These are phyloP conservation scores for Notospermus geniculatus DNA, from an alignment of 1,140 invertebrate species.

Conservation along the genomic window DNA sequence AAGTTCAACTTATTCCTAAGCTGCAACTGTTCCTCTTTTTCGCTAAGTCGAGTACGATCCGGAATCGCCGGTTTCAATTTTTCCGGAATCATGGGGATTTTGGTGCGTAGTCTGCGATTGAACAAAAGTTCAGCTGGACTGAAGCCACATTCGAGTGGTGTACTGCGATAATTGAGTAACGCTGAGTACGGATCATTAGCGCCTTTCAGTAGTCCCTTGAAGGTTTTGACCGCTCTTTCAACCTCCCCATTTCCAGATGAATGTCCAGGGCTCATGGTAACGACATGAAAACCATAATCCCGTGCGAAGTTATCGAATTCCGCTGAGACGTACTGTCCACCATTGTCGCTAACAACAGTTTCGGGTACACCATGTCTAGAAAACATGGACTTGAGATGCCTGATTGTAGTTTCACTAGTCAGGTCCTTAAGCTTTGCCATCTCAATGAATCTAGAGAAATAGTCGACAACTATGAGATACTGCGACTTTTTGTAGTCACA, in stretches of 20 bases:
- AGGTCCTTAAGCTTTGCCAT: slow-evolving; percentile 10
- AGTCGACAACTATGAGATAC: slow-evolving; percentile 24
- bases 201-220: not conserved
- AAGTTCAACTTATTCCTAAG: too few species aligned
- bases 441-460: slow-evolving; percentile 21
- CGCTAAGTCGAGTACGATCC: too few species aligned
- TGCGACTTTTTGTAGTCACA: slow-evolving; percentile 14
- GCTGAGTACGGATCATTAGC: not conserved
- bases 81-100: not conserved
- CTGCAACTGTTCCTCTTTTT: too few species aligned
- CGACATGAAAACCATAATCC: too few species aligned
- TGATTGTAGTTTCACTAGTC: slow-evolving; percentile 18
- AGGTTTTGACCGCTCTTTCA: not conserved
- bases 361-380: slow-evolving; percentile 28
- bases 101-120: not conserved
- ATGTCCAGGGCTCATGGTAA: not conserved
- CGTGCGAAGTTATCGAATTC: too few species aligned
- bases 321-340: slow-evolving; percentile 30
- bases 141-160: slow-evolving; percentile 14
- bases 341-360: slow-evolving; percentile 28
- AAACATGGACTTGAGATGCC: slow-evolving; percentile 26
- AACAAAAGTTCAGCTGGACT: slow-evolving; percentile 2
- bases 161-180: slow-evolving; percentile 12
- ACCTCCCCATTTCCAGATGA: not conserved
- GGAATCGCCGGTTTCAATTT: not conserved